phyloP scores from a whole-genome alignment of 1,140 invertebrate genomes.

The Ctenoplectra terminalis region DNA sequence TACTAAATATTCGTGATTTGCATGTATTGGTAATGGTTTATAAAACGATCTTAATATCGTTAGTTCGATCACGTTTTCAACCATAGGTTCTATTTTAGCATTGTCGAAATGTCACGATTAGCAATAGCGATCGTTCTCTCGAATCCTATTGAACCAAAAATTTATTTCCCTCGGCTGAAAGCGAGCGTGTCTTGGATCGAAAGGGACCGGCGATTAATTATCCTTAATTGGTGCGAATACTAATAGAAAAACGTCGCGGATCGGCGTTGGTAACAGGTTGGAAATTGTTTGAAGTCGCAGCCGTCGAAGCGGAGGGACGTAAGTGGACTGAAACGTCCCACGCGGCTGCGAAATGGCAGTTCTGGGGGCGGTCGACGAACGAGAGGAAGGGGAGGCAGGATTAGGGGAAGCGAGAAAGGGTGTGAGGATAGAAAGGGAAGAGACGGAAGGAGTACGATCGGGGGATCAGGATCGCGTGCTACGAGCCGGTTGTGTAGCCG shows the following conservation, averaged over 20 bases:
- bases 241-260: constrained; percentile 29
- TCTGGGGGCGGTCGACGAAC: background rate
- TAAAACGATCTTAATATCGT: too few species aligned
- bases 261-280: constrained; percentile 46
- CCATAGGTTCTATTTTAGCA: too few species aligned
- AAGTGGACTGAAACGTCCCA: constrained; percentile 63
- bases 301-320: constrained; percentile 23
- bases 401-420: constrained; percentile 52
- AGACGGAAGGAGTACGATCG: background rate
- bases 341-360: constrained; percentile 62
- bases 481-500: constrained; percentile 72
- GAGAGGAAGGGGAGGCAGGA: constrained; percentile 36
- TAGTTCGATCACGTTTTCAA: too few species aligned
- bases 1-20: too few species aligned
- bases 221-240: background rate
- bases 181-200: too few species aligned
- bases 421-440: constrained; percentile 30
- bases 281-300: constrained; percentile 44
- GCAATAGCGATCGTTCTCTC: too few species aligned
- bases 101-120: too few species aligned
- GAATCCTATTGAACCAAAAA: too few species aligned
- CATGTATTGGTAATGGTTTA: too few species aligned
- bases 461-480: constrained; percentile 71
- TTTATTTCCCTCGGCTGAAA: too few species aligned
- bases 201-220: constrained; percentile 20